Evolutionary conservation across 1,140 invertebrate genomes (phyloP).

Genomic region (Plectus sambesii): DNA sequence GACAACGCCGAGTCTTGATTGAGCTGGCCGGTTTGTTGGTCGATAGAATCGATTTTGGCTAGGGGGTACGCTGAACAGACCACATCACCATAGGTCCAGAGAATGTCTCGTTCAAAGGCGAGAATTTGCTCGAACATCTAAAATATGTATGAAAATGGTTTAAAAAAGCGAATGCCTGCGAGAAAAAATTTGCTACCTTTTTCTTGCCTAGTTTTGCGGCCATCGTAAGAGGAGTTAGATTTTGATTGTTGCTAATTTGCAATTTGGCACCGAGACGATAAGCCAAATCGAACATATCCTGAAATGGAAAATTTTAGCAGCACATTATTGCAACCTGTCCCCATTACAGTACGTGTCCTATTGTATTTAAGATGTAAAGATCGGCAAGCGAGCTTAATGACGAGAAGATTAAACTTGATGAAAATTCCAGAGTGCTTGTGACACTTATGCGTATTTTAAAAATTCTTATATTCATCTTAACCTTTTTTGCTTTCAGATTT

Average conservation of each 20-base stretch:
- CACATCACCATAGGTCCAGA: conserved; percentile 60
- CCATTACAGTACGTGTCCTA: too few relatives aligned
- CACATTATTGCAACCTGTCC: too few relatives aligned
- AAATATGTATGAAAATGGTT: conserved; percentile 83
- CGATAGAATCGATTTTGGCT: conserved; percentile 83
- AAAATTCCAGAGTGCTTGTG: conserved; percentile 3
- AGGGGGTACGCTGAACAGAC: conserved; percentile 91
- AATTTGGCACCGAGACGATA: conserved; percentile 77
- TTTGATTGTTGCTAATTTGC: conserved; percentile 68
- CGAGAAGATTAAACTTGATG: neutral
- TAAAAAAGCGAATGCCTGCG: conserved; percentile 88
- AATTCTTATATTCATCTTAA: conserved; percentile 17
- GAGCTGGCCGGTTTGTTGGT: conserved; percentile 72
- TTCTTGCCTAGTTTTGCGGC: conserved; percentile 78
- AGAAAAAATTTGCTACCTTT: conserved; percentile 52
- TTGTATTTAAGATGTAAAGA: too few relatives aligned
- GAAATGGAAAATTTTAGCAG: too few relatives aligned
- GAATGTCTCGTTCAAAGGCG: conserved; percentile 46
- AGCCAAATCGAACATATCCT: conserved; percentile 83
- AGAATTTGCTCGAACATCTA: conserved; percentile 67
- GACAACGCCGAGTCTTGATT: conserved; percentile 82
- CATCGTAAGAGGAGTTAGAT: conserved; percentile 77
- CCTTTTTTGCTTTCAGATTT: too few relatives aligned
- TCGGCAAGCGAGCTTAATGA: too few relatives aligned
- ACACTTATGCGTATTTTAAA: conserved; percentile 13